Evolutionary conservation across 2,888 invertebrate species (phyloP).

Genomic region (Cheilosia vernalis): DNA sequence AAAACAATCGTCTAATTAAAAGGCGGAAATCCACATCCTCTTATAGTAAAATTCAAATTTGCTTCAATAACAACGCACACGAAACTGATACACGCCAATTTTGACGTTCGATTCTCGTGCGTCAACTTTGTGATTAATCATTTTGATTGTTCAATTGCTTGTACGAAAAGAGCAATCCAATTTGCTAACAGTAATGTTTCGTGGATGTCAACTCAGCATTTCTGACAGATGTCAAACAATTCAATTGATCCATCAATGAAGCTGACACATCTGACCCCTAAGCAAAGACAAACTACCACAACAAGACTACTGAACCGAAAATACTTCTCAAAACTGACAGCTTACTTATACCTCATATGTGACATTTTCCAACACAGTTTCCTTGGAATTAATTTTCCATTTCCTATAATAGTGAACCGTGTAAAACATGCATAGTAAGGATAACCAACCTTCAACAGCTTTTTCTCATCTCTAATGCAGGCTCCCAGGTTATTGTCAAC

Average conservation of each 20-base stretch:
- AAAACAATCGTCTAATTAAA: too few relatives aligned
- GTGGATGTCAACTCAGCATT: neutral
- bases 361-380: constrained; percentile 22
- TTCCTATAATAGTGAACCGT: constrained; percentile 40
- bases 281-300: neutral
- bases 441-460: constrained; percentile 54
- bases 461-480: constrained; percentile 53
- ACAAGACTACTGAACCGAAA: neutral
- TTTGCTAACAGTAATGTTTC: neutral
- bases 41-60: too few relatives aligned
- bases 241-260: constrained; percentile 44
- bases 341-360: neutral
- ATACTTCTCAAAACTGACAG: constrained; percentile 16
- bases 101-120: constrained; percentile 1
- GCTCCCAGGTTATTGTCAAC: constrained; percentile 68
- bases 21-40: too few relatives aligned
- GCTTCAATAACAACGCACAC: neutral
- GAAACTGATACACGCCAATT: neutral
- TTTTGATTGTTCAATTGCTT: constrained; percentile 2
- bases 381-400: constrained; percentile 55
- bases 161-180: neutral
- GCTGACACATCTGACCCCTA: constrained; percentile 29
- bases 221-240: constrained; percentile 17
- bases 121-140: constrained; percentile 27
- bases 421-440: constrained; percentile 52